A percentile compares a stretch with the other conserved stretches of the same genome.
Conservation (phyloP, 2,888 invertebrate species). For the Ceraclea dissimilis region DNA sequence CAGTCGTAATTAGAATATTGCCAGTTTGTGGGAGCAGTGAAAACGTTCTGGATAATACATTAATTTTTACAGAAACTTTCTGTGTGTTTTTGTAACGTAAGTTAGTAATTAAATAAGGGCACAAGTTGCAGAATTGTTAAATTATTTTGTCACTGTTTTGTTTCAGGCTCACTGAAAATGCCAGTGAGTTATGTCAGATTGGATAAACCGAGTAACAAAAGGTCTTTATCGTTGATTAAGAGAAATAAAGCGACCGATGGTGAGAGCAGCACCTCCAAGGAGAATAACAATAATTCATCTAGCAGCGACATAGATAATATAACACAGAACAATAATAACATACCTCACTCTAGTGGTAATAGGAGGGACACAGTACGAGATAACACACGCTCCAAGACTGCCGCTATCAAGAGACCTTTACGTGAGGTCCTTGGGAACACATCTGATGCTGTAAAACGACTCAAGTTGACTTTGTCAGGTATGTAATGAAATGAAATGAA, state of each 20-base stretch:
- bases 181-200: slow-evolving; percentile 42
- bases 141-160: too few relatives aligned
- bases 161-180: slow-evolving; percentile 50
- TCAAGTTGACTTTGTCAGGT: slow-evolving; percentile 30
- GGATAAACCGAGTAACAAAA: slow-evolving; percentile 42
- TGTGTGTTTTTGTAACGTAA: too few relatives aligned
- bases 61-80: too few relatives aligned
- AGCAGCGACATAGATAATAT: not conserved
- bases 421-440: slow-evolving; percentile 39
- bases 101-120: too few relatives aligned
- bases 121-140: too few relatives aligned
- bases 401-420: slow-evolving; percentile 34
- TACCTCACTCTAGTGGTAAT: too few relatives aligned
- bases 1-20: too few relatives aligned
- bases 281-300: not conserved
- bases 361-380: not conserved
- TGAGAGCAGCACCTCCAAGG: not conserved
- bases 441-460: slow-evolving; percentile 40
- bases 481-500: too few relatives aligned
- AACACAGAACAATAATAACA: not conserved
- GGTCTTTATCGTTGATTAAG: slow-evolving; percentile 41
- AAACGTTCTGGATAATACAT: too few relatives aligned
- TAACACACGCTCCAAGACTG: not conserved
- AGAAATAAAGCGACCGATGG: slow-evolving; percentile 30
- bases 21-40: too few relatives aligned